Percentiles rank a stretch among this genome's conserved stretches.
Evolutionary conservation across 2,888 invertebrate species (phyloP).

Genomic region (Andrena fulva): DNA sequence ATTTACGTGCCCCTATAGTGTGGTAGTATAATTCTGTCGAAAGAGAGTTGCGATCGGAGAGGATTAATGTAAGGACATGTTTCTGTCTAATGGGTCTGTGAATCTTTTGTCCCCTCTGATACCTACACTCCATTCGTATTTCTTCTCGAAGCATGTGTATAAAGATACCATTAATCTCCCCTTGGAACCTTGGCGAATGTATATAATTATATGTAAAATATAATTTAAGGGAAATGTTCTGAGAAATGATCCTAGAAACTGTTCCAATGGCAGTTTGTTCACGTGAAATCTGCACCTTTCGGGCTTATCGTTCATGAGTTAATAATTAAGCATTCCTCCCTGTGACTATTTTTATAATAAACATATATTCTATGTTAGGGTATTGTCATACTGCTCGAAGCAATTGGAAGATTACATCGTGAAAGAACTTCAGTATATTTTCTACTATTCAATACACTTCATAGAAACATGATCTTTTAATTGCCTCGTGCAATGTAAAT

Average conservation of each 20-base stretch:
- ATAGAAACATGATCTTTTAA: not conserved
- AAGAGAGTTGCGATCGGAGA: slow-evolving; percentile 7
- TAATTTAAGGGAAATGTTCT: not conserved
- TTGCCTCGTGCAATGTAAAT: slow-evolving; percentile 5
- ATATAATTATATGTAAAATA: not conserved
- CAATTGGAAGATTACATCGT: too few species aligned
- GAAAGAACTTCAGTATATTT: not conserved
- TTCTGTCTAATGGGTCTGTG: slow-evolving; percentile 16
- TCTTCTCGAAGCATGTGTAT: slow-evolving; percentile 27
- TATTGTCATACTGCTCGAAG: not conserved
- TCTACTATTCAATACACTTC: too few species aligned
- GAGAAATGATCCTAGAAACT: not conserved
- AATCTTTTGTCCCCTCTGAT: slow-evolving; percentile 18
- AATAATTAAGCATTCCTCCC: too few species aligned
- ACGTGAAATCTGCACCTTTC: too few species aligned
- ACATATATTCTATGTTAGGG: not conserved
- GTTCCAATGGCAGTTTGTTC: too few species aligned
- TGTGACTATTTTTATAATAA: not conserved
- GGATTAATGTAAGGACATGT: slow-evolving; percentile 27
- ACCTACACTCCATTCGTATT: not conserved
- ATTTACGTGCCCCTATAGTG: slow-evolving; percentile 4
- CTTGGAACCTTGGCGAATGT: not conserved
- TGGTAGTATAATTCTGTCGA: slow-evolving; percentile 6
- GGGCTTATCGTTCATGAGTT: too few species aligned
- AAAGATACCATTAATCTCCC: not conserved